Conservation (phyloP, 2,113 vertebrate species). For the Merops nubicus region DNA sequence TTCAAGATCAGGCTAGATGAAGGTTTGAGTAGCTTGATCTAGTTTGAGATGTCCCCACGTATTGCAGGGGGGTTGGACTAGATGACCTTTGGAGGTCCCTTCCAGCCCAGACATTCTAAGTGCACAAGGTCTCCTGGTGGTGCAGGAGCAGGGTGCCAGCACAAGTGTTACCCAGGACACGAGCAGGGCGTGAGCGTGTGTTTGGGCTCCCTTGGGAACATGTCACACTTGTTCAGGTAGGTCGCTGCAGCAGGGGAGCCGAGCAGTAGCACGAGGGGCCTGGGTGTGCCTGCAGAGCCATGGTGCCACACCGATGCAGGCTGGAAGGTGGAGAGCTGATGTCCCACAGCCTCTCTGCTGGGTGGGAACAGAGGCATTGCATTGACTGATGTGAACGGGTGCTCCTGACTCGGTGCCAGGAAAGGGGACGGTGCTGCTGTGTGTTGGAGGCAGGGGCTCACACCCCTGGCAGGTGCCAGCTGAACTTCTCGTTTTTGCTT, state of each 20-base stretch:
- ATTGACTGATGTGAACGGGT: not conserved
- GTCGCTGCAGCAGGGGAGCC: not conserved
- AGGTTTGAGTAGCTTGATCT: no score
- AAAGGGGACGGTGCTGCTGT: not conserved
- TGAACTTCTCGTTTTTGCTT: not conserved
- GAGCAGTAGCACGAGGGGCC: accelerated
- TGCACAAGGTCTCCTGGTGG: no score
- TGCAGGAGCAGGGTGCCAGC: not conserved
- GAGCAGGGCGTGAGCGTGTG: not conserved
- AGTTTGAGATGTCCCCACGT: no score
- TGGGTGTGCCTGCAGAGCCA: not conserved
- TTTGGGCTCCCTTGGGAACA: not conserved
- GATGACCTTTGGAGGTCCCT: no score
- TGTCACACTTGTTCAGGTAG: accelerated
- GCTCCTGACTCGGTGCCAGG: not conserved
- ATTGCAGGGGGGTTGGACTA: no score
- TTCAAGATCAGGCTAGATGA: no score
- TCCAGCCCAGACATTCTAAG: no score
- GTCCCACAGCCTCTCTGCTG: not conserved
- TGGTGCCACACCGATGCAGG: not conserved
- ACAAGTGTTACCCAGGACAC: accelerated
- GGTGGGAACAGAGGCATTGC: accelerated
- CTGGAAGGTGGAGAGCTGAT: not conserved
- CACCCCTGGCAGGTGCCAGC: not conserved
- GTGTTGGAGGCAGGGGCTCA: not conserved